Evolutionary conservation across 2,797 vertebrate species (phyloP), one percentile per base, ranked within the genome.

Genomic region (Alectoris magna): DNA sequence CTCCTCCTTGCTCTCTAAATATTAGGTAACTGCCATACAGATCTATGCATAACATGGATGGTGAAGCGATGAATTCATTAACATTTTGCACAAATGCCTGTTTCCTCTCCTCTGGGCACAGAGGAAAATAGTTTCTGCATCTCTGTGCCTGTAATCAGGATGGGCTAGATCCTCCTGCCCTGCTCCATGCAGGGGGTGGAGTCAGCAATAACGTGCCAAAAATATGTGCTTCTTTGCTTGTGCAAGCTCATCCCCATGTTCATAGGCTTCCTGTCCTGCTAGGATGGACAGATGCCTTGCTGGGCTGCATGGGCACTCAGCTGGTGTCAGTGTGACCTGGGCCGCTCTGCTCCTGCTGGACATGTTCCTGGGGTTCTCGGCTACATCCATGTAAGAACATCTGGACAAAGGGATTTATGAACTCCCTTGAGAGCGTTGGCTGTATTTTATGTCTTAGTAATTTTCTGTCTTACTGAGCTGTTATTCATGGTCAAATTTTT

Each of bases 391-490:
- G 86, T 93, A 88, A 81, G 85, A 96, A 92, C 91, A 93, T 88
- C 96, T 93, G 87, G 90, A 86, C 39, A 81, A 86, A 95, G 39
- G 86, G 83, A 93, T 93, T 94, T 92, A 91, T 92, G 72, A 88
- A 44, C 76, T 67, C 83, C 70, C 70, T 81, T 81, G 94, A 70
- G 64, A 86, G 46, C 4, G 0, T 51, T 94, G 75, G 38, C 85
- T 56, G 8, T 78, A 88, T 96, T 92, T 91, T 90, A 38, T 41
- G 51, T 90, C 76, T 92, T 15, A 41, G 83, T 78, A 81, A 26
- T 86, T 86, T 94, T 93, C 51, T 95, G 22, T 83, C 14, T 73
- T 84, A 55, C 46, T 78, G 29, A 91, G 29, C 62, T 51, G 23
- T 73, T 87, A 66, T 22, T 78, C 38, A 11, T 34, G 36, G 69